Evolutionary conservation across 2,113 vertebrate species (phyloP).

Genomic region (Chauna torquata): DNA sequence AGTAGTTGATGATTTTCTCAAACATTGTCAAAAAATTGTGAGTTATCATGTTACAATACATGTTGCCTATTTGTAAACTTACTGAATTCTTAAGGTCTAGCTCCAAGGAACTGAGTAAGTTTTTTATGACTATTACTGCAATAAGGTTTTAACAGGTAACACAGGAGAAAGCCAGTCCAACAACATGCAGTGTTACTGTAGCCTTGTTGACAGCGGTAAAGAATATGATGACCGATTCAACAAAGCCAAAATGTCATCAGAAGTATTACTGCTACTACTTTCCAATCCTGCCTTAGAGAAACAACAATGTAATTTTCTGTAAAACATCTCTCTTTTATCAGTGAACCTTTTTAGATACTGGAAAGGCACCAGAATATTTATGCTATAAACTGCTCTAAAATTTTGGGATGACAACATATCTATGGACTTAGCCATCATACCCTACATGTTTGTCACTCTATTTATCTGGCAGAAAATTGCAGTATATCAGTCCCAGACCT

Average conservation of each 20-base stretch:
- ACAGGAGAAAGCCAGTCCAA: not conserved
- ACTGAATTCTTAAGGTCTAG: not conserved
- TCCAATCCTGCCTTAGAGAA: not conserved
- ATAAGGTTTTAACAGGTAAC: not conserved
- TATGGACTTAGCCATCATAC: not conserved
- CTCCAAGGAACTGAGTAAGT: not conserved
- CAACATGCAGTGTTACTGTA: not conserved
- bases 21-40: slow-evolving; percentile 1
- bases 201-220: not conserved
- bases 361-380: not conserved
- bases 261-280: not conserved
- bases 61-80: not conserved
- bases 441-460: not conserved
- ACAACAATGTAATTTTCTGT: not conserved
- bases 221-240: not conserved
- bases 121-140: not conserved
- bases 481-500: not conserved
- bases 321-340: not conserved
- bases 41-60: not conserved
- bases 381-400: not conserved
- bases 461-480: not conserved
- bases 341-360: not conserved
- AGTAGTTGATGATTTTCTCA: slow-evolving; percentile 30
- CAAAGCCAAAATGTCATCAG: not conserved
- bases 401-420: not conserved